Evolutionary conservation across 2,888 invertebrate genomes (phyloP).

Genomic region (Parascotia fuliginaria): DNA sequence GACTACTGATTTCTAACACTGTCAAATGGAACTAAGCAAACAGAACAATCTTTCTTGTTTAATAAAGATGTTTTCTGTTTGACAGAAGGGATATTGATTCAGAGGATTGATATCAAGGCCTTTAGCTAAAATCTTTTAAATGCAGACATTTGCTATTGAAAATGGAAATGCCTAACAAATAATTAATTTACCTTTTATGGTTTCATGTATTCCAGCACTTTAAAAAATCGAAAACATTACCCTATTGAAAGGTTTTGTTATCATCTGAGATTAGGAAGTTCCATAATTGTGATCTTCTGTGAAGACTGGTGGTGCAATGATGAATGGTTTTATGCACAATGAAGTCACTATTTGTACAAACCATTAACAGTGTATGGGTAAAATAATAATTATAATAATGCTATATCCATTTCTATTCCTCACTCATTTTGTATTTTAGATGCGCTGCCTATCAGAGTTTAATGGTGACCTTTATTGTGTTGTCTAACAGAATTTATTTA

Average conservation of each 20-base stretch:
- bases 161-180: too few relatives aligned
- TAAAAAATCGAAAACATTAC: conserved; percentile 32
- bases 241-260: conserved; percentile 38
- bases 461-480: conserved; percentile 83
- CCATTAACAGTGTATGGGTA: conserved; percentile 57
- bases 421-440: conserved; percentile 44
- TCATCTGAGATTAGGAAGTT: conserved; percentile 70
- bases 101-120: neutral
- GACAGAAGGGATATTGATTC: conserved; percentile 13
- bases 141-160: too few relatives aligned
- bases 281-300: conserved; percentile 71
- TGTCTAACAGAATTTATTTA: conserved; percentile 68
- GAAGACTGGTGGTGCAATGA: conserved; percentile 72
- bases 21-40: conserved; percentile 25
- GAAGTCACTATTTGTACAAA: conserved; percentile 84
- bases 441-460: conserved; percentile 46
- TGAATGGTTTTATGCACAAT: conserved; percentile 72
- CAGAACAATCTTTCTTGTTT: conserved; percentile 27
- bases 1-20: conserved; percentile 13
- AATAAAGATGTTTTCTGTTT: conserved; percentile 44
- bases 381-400: conserved; percentile 44
- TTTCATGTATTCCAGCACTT: conserved; percentile 25
- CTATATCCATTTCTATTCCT: conserved; percentile 52
- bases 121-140: neutral
- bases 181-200: neutral